phyloP scores from a whole-genome alignment of 2,888 invertebrate genomes.

The Sinohyriopsis cumingii region DNA sequence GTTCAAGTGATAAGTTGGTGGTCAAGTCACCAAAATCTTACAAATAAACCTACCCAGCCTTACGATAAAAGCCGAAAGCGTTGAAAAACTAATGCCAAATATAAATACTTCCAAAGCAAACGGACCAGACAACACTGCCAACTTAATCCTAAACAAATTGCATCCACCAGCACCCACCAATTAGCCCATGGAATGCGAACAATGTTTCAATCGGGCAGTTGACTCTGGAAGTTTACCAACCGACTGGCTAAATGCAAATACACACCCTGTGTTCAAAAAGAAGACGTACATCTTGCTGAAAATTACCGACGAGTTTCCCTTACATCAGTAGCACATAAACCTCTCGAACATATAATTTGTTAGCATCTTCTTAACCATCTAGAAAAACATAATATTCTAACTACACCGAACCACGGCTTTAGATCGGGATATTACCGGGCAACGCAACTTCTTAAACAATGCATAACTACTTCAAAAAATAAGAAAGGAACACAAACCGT shows the following conservation, averaged over 20 bases:
- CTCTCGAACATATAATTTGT: too few relatives aligned
- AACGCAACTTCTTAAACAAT: too few relatives aligned
- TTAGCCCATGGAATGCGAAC: conserved; percentile 14
- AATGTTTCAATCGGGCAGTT: conserved; percentile 14
- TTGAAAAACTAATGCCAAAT: conserved; percentile 6
- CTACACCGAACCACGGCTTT: too few relatives aligned
- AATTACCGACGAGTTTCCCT: too few relatives aligned
- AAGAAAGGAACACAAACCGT: too few relatives aligned
- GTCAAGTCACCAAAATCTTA: background rate
- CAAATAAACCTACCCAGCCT: background rate
- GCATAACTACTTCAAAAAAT: too few relatives aligned
- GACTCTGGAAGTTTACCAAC: conserved; percentile 10
- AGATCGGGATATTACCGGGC: too few relatives aligned
- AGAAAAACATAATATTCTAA: too few relatives aligned
- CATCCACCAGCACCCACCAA: conserved; percentile 3
- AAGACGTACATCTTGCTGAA: too few relatives aligned
- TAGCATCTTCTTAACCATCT: too few relatives aligned
- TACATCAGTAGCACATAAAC: too few relatives aligned
- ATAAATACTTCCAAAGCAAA: conserved; percentile 24
- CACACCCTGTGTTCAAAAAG: background rate
- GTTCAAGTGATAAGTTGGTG: too few relatives aligned
- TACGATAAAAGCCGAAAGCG: conserved; percentile 3
- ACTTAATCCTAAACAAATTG: conserved; percentile 19
- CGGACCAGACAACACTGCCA: conserved; percentile 22
- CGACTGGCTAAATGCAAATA: conserved; percentile 17